A percentile compares a stretch with the other conserved stretches of the same genome.
phyloP scores from a whole-genome alignment of 2,797 vertebrate species.

The Schizopygopsis malacanthus region DNA sequence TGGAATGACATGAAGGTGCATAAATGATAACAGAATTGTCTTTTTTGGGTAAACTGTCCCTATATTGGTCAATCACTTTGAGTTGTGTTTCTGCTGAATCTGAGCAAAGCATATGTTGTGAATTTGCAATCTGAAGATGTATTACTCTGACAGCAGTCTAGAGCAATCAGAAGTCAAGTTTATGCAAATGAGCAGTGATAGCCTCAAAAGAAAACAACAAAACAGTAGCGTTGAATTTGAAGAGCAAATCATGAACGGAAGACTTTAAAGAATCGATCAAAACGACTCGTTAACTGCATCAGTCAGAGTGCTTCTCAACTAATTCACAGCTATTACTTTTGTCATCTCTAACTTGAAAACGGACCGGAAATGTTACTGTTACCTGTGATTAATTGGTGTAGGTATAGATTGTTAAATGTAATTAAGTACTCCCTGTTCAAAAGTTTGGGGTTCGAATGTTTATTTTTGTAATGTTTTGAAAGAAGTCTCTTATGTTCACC shows the following conservation, averaged over 20 bases:
- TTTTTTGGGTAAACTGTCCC: not conserved
- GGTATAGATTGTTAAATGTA: not conserved
- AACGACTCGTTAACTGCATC: not conserved
- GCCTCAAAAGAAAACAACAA: not conserved
- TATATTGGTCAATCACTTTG: not conserved
- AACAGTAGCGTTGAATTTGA: not conserved
- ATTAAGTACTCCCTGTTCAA: not conserved
- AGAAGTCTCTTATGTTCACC: not conserved
- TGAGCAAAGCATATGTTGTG: not conserved
- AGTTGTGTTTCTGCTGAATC: not conserved
- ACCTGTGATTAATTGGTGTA: not conserved
- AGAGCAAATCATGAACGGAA: not conserved
- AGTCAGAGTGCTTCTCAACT: not conserved
- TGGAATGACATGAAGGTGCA: not conserved
- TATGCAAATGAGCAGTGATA: not conserved
- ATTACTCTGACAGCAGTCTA: not conserved
- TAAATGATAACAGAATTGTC: not conserved
- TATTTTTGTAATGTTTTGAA: not conserved
- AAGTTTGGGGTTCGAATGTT: not conserved
- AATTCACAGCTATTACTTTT: not conserved
- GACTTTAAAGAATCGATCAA: not conserved
- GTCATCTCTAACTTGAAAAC: not conserved
- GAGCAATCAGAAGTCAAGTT: not conserved
- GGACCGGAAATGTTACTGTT: not conserved
- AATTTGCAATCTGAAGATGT: not conserved